Percentiles rank a stretch among this genome's conserved stretches.
phyloP scores from a whole-genome alignment of 2,888 invertebrate species.

The Rugalucina vietnamica region DNA sequence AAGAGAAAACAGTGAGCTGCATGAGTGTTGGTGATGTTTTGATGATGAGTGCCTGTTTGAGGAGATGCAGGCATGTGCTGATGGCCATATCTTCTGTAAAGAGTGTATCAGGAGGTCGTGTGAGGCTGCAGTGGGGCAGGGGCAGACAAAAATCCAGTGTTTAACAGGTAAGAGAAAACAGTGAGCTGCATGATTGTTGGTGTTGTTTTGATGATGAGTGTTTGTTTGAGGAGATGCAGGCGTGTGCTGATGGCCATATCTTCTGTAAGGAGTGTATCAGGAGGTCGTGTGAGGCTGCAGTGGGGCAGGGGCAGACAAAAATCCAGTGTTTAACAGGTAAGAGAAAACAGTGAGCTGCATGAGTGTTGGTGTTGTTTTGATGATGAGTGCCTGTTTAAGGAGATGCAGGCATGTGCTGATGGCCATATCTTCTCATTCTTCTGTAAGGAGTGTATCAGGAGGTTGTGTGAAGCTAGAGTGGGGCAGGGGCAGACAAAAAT shows the following conservation, averaged over 20 bases:
- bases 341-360: constrained; percentile 81
- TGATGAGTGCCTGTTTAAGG: constrained; percentile 85
- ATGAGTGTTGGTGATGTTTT: constrained; percentile 86
- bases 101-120: constrained; percentile 77
- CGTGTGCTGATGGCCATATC: constrained; percentile 80
- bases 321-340: constrained; percentile 85
- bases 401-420: constrained; percentile 79
- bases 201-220: constrained; percentile 87
- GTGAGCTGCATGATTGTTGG: constrained; percentile 85
- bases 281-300: constrained; percentile 74
- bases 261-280: constrained; percentile 81
- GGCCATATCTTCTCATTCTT: constrained; percentile 82
- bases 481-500: constrained; percentile 80
- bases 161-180: constrained; percentile 80
- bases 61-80: constrained; percentile 79
- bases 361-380: constrained; percentile 87
- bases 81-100: constrained; percentile 81
- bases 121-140: constrained; percentile 77
- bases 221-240: constrained; percentile 82
- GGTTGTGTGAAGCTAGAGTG: constrained; percentile 76
- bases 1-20: constrained; percentile 81
- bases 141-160: constrained; percentile 84
- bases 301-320: constrained; percentile 74
- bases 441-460: constrained; percentile 79
- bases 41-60: constrained; percentile 85